A percentile compares a stretch with the other conserved stretches of the same genome.
These are phyloP conservation scores for Premnoplex brunnescens DNA, from an alignment of 2,797 vertebrate genomes.

Conservation along the genomic window DNA sequence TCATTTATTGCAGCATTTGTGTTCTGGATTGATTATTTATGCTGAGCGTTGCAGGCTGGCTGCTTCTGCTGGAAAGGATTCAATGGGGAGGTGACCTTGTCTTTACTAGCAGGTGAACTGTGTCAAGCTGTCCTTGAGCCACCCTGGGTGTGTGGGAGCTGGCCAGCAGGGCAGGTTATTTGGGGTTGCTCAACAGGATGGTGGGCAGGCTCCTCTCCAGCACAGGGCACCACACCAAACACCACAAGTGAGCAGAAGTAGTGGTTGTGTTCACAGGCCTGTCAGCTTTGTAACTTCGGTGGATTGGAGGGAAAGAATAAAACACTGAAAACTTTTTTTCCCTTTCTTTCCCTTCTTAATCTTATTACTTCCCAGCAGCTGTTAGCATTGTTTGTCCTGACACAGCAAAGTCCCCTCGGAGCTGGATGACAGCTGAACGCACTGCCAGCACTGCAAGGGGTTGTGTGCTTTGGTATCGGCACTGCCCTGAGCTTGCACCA, in stretches of 20 bases:
- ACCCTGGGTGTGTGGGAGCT: neutral
- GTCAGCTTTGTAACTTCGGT: rapidly evolving
- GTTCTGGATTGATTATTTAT: neutral
- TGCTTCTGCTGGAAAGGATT: neutral
- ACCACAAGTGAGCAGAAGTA: neutral
- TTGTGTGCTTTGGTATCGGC: neutral
- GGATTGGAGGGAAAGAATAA: neutral
- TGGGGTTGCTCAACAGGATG: rapidly evolving
- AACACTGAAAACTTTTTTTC: neutral
- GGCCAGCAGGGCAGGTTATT: neutral
- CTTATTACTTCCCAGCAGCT: neutral
- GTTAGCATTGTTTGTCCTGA: neutral
- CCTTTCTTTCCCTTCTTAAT: neutral
- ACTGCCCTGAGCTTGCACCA: neutral
- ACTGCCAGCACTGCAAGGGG: neutral
- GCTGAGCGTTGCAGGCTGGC: neutral
- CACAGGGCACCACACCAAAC: neutral
- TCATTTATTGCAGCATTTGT: neutral
- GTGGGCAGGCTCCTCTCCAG: neutral
- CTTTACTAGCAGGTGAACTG: neutral
- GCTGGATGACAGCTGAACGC: neutral
- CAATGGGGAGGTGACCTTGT: neutral
- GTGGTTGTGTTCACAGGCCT: neutral
- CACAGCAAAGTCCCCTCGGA: neutral
- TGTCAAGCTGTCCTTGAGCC: neutral